phyloP scores from a whole-genome alignment of 2,113 vertebrate genomes.

The Vanacampus margaritifer region DNA sequence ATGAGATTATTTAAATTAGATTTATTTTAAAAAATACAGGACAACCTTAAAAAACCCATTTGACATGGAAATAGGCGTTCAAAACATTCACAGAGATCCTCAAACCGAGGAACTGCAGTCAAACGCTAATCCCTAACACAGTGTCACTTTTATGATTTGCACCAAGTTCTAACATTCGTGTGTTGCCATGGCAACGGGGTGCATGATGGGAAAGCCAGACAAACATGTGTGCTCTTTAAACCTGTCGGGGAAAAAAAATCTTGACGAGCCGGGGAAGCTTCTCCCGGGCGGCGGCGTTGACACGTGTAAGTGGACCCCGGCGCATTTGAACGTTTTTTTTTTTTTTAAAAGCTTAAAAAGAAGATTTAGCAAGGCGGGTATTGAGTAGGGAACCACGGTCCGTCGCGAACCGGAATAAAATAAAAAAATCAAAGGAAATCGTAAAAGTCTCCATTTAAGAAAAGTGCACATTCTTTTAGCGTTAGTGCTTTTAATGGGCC shows the following conservation, averaged over 20 bases:
- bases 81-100: neutral
- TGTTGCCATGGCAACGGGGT: neutral
- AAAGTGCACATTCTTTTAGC: conserved; percentile 58
- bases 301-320: conserved; percentile 2
- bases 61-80: neutral
- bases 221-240: conserved; percentile 6
- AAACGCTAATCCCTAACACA: neutral
- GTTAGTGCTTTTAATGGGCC: conserved; percentile 57
- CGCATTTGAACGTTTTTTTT: conserved; percentile 1
- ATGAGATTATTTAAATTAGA: too few species aligned
- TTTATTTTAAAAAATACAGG: too few species aligned
- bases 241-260: neutral
- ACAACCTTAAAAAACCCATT: neutral
- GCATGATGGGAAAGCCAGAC: conserved; percentile 27
- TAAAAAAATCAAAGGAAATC: conserved; percentile 62
- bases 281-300: neutral
- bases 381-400: neutral
- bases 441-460: conserved; percentile 67
- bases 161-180: neutral
- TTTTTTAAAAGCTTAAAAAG: neutral
- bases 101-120: neutral
- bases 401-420: neutral
- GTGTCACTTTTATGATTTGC: neutral
- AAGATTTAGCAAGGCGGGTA: neutral
- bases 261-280: neutral